phyloP scores from a whole-genome alignment of 1,140 invertebrate species.

The Drosophila arizonae region DNA sequence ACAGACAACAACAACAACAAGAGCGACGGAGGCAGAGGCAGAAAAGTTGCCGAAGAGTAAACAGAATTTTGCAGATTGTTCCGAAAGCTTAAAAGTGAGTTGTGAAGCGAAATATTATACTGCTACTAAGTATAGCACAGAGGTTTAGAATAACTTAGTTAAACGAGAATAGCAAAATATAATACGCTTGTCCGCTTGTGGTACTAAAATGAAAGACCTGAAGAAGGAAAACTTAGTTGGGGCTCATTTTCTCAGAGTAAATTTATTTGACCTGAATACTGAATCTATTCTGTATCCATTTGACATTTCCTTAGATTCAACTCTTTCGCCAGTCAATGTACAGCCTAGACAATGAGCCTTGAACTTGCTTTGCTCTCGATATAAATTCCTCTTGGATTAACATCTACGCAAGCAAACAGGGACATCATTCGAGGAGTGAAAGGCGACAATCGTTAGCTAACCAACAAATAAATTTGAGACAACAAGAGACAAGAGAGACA shows the following conservation, averaged over 20 bases:
- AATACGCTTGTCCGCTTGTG: too few relatives aligned
- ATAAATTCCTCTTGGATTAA: too few relatives aligned
- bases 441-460: not conserved
- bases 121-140: not conserved
- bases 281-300: too few relatives aligned
- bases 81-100: slow-evolving; percentile 10
- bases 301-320: too few relatives aligned
- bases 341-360: too few relatives aligned
- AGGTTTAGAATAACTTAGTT: not conserved
- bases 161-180: too few relatives aligned
- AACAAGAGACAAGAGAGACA: not conserved
- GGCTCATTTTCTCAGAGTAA: too few relatives aligned
- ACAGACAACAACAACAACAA: slow-evolving; percentile 29
- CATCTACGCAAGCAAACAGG: not conserved
- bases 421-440: not conserved
- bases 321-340: too few relatives aligned
- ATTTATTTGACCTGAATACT: too few relatives aligned
- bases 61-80: slow-evolving; percentile 1
- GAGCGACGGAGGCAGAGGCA: not conserved
- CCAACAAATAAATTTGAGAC: slow-evolving; percentile 9
- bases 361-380: too few relatives aligned
- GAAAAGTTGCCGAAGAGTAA: slow-evolving; percentile 6
- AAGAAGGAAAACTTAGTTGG: too few relatives aligned
- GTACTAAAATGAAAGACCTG: too few relatives aligned
- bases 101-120: not conserved